These are phyloP conservation scores for Macheiramphus alcinus DNA, from an alignment of 2,113 vertebrate genomes.

Conservation along the genomic window DNA sequence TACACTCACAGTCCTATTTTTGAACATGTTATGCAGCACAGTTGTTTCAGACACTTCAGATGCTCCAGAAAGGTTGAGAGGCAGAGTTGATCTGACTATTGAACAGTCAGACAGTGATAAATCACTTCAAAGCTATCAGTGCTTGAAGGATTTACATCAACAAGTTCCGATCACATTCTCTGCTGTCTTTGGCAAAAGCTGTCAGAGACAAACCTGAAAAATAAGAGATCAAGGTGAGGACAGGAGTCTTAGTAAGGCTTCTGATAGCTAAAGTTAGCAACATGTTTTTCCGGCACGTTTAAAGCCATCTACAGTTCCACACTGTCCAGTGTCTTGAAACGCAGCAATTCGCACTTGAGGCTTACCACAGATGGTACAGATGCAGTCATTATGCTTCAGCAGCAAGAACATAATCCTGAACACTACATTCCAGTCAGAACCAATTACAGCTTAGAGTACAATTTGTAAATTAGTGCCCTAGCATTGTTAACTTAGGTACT, in stretches of 20 bases:
- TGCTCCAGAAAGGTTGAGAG: not conserved
- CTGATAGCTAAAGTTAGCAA: not conserved
- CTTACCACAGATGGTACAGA: not conserved
- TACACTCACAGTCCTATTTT: not conserved
- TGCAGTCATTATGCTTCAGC: not conserved
- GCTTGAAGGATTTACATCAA: conserved; percentile 22
- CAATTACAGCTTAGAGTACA: not conserved
- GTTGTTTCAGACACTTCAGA: not conserved
- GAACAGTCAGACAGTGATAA: not conserved
- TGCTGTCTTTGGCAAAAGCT: conserved; percentile 6
- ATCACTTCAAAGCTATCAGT: conserved; percentile 11
- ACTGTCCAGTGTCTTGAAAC: not conserved
- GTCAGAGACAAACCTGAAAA: conserved; percentile 39
- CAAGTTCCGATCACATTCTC: not conserved
- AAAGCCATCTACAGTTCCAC: not conserved
- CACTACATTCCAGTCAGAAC: not conserved
- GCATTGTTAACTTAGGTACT: not conserved
- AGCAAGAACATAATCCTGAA: not conserved
- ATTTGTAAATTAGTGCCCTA: not conserved
- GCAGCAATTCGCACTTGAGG: not conserved
- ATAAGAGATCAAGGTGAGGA: not conserved
- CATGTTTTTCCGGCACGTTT: not conserved
- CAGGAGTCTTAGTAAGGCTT: not conserved
- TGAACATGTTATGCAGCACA: not conserved
- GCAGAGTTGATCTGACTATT: not conserved